Conservation (phyloP, 1,140 invertebrate species). For the Ceratitis capitata region DNA sequence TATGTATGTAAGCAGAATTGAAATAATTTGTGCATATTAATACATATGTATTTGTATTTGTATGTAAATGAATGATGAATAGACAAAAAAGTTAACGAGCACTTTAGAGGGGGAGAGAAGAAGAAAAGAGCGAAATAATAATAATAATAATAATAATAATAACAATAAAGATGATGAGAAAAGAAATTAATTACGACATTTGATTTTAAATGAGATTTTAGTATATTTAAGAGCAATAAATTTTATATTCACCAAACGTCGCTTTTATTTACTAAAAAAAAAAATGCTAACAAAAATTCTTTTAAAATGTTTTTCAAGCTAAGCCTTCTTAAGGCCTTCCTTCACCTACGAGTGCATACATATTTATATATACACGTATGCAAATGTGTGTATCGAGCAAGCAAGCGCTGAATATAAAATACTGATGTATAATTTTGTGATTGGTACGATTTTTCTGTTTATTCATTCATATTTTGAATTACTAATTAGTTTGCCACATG, state of each 20-base stretch:
- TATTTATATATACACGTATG: neutral
- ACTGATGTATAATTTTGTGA: constrained; percentile 2
- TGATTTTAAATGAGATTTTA: neutral
- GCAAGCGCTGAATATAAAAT: neutral
- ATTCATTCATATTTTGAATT: constrained; percentile 35
- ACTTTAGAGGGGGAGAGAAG: neutral
- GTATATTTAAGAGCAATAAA: neutral
- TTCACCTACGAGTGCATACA: no score
- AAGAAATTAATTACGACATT: constrained; percentile 15
- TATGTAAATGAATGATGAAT: neutral
- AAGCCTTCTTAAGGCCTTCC: no score
- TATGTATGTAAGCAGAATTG: neutral
- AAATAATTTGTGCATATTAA: neutral
- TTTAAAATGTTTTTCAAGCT: neutral
- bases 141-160: no score
- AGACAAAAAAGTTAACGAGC: neutral
- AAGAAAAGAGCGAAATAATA: neutral
- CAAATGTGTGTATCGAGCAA: neutral
- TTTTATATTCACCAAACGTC: constrained; percentile 19
- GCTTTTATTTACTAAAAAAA: neutral
- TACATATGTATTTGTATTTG: neutral
- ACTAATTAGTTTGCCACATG: neutral
- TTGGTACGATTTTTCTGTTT: neutral
- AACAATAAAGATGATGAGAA: no score
- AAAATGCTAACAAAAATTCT: constrained; percentile 19